Base-by-base conservation (phyloP, 2,113 vertebrate genomes). In the Synchiropus splendidus region DNA sequence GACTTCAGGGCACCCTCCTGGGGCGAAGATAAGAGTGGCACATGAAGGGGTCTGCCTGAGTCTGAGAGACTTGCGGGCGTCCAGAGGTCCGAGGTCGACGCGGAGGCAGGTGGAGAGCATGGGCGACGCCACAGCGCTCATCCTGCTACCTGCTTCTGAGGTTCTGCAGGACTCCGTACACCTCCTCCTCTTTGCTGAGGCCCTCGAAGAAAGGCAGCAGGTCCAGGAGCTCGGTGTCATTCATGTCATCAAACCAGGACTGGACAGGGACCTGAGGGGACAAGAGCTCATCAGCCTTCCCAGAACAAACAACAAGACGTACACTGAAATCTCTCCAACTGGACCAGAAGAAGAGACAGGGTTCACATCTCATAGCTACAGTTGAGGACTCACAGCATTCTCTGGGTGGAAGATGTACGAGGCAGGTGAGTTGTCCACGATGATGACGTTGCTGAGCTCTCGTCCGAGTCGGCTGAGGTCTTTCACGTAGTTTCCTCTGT, bases 351-450 rank as follows among this genome's bases (percentile, higher is more conserved):
- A 8, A 27, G 21, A 27, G n/a, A n/a, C n/a, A n/a, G 21, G 21
- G 21, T 5, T 27, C 21, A 27, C 4, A 27, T 27, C n/a, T n/a
- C 4, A 27, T 27, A 4, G 21, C 4, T 27, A 27, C 21, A 27
- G 4, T 27, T 27, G 21, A 27, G 4, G 42, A 94, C 92, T 92
- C 50, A 99, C 95, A 81, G 95, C 94, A 56, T 99, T 99, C 85
- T 99, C 95, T 3, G 94, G 95, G 49, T 99, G 95, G 85, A 99
- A 99, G 86, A 94, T 95, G 78, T 99, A 99, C 5, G 94, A 99
- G 47, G 95, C 94, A 2, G 95, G 95, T 9, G 95, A 99, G 65
- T 99, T 99, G 82, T 99, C 95, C 6, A 99, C 84, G 6, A 98
- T 99, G 71, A 99, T 92, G 60, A 98, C 92, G 63, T 92, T 95